Conservation (phyloP, 1,140 invertebrate genomes). For the Chironomus tepperi region DNA sequence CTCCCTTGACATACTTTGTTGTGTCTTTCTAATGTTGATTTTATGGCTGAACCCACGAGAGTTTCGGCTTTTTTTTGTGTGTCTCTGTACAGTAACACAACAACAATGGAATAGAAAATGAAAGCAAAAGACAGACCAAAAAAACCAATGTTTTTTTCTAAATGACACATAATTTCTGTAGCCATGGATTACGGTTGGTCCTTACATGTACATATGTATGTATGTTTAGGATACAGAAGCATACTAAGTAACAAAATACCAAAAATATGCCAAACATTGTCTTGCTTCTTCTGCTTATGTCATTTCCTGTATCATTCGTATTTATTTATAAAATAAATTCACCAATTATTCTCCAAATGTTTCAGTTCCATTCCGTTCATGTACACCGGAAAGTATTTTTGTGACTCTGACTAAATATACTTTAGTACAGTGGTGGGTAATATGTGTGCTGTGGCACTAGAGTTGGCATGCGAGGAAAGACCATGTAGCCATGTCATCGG, state of each 20-base stretch:
- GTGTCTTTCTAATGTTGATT: not conserved
- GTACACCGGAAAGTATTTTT: no score
- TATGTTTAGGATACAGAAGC: not conserved
- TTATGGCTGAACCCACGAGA: not conserved
- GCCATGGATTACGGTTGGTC: slow-evolving; percentile 4
- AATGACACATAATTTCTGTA: slow-evolving; percentile 3
- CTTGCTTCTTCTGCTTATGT: not conserved
- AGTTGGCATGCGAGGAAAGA: no score
- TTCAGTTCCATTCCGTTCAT: no score
- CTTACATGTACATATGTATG: no score
- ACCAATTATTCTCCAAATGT: not conserved
- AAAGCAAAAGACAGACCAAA: not conserved
- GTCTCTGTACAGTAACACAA: not conserved
- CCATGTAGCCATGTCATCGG: no score
- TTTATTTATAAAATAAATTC: not conserved
- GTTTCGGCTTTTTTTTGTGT: not conserved
- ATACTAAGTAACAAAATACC: not conserved
- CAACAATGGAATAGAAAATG: not conserved
- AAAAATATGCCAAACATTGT: not conserved
- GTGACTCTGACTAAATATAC: no score
- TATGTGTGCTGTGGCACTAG: no score
- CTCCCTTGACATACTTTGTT: not conserved
- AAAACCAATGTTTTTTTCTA: slow-evolving; percentile 1
- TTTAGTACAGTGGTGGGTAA: no score
- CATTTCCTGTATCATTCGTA: no score